These are phyloP conservation scores for Leptinotarsa lineolata DNA, from an alignment of 1,140 invertebrate species.

Conservation along the genomic window DNA sequence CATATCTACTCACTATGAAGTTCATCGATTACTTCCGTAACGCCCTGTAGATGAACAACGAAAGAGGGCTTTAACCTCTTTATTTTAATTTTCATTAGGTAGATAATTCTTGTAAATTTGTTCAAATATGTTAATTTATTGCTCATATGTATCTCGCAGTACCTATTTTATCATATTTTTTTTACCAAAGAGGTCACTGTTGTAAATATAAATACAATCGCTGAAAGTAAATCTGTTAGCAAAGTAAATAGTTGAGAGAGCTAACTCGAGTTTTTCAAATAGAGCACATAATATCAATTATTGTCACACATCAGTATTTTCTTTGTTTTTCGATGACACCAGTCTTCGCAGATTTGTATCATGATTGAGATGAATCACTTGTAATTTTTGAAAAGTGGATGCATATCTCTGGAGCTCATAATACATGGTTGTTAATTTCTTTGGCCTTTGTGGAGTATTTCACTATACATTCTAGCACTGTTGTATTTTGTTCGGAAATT, in stretches of 20 bases:
- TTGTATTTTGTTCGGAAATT: conserved; percentile 23
- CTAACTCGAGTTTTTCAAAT: conserved; percentile 38
- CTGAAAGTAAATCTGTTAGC: conserved; percentile 44
- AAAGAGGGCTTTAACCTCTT: neutral
- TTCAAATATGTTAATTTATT: conserved; percentile 44
- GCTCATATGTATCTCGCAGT: conserved; percentile 33
- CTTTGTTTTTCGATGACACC: conserved; percentile 12
- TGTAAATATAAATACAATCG: conserved; percentile 49
- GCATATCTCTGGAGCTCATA: neutral
- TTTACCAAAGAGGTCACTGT: conserved; percentile 49
- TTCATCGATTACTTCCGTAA: neutral
- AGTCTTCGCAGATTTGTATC: conserved; percentile 11
- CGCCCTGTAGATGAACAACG: conserved; percentile 1
- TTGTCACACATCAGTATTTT: conserved; percentile 47
- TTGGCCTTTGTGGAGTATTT: neutral
- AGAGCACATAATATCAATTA: conserved; percentile 41
- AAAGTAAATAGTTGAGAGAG: conserved; percentile 38
- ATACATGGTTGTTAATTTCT: neutral
- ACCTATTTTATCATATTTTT: conserved; percentile 40
- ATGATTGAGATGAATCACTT: neutral
- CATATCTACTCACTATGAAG: neutral
- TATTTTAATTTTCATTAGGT: neutral
- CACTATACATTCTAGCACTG: conserved; percentile 15
- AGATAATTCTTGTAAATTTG: conserved; percentile 28
- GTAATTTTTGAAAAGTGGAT: neutral